These are phyloP conservation scores for Stenichneumon culpator DNA, from an alignment of 2,888 invertebrate genomes.

Conservation along the genomic window DNA sequence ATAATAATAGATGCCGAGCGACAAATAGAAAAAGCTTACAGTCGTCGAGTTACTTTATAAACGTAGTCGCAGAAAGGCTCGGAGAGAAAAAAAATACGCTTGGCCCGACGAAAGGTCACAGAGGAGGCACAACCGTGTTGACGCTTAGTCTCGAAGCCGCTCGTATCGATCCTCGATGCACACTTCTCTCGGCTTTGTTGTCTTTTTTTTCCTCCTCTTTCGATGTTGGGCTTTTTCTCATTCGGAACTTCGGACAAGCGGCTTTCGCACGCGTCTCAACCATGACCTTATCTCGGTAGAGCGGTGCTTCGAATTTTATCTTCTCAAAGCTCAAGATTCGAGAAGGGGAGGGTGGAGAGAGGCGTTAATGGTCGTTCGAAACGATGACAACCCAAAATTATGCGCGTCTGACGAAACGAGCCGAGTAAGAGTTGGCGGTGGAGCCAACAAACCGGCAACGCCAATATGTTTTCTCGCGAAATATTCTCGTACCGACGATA, in stretches of 20 bases:
- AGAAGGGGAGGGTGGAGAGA: not conserved
- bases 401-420: slow-evolving; percentile 76
- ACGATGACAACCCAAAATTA: slow-evolving; percentile 76
- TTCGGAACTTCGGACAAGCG: not conserved
- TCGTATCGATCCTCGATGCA: slow-evolving; percentile 53
- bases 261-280: slow-evolving; percentile 59
- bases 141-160: slow-evolving; percentile 36
- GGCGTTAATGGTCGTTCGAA: slow-evolving; percentile 44
- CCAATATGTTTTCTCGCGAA: slow-evolving; percentile 69
- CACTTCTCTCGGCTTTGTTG: slow-evolving; percentile 24
- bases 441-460: slow-evolving; percentile 74
- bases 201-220: slow-evolving; percentile 10
- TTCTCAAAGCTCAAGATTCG: not conserved
- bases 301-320: slow-evolving; percentile 25
- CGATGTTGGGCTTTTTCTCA: not conserved
- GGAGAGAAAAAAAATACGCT: slow-evolving; percentile 19
- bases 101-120: slow-evolving; percentile 48
- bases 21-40: not conserved
- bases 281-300: slow-evolving; percentile 74
- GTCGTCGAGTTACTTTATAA: not conserved
- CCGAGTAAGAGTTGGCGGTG: slow-evolving; percentile 75
- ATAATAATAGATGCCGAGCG: slow-evolving; percentile 33
- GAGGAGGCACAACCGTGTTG: slow-evolving; percentile 26
- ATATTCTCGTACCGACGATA: slow-evolving; percentile 20
- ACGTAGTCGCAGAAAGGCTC: not conserved